Evolutionary conservation across 2,888 invertebrate genomes (phyloP).

Genomic region (Acheta domesticus): DNA sequence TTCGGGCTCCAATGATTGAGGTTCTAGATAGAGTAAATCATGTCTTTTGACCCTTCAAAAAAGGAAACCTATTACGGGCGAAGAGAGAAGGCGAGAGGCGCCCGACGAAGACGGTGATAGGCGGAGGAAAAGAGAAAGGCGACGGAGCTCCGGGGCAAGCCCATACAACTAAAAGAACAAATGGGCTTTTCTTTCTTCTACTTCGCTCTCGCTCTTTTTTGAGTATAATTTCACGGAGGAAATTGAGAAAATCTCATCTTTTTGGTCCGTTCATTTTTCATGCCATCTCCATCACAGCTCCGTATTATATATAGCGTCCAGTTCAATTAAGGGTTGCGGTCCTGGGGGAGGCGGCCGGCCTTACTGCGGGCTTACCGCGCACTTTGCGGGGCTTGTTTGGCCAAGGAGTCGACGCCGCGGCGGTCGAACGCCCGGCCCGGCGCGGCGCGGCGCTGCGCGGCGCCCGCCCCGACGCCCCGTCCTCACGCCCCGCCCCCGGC

Average conservation of each 20-base stretch:
- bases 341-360: conserved; percentile 3
- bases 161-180: conserved; percentile 36
- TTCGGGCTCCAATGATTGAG: conserved; percentile 36
- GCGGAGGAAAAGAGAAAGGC: conserved; percentile 22
- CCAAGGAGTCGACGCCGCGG: neutral
- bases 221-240: conserved; percentile 50
- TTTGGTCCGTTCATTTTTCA: conserved; percentile 52
- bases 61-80: conserved; percentile 38
- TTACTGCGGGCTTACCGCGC: neutral
- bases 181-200: conserved; percentile 32
- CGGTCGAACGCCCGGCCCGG: too few species aligned
- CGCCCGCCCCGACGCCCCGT: too few species aligned
- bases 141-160: conserved; percentile 22
- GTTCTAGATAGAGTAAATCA: conserved; percentile 38
- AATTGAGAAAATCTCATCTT: conserved; percentile 52
- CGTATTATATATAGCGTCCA: conserved; percentile 41
- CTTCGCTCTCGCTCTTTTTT: conserved; percentile 42
- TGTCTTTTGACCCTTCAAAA: conserved; percentile 38
- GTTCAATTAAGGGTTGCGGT: conserved; percentile 47
- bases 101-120: conserved; percentile 23
- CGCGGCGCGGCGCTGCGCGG: too few species aligned
- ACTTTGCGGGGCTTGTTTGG: conserved; percentile 18
- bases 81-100: conserved; percentile 31
- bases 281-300: conserved; percentile 47
- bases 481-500: too few species aligned